Base-by-base conservation (phyloP, 1,140 invertebrate genomes). In the Plectus sambesii region DNA sequence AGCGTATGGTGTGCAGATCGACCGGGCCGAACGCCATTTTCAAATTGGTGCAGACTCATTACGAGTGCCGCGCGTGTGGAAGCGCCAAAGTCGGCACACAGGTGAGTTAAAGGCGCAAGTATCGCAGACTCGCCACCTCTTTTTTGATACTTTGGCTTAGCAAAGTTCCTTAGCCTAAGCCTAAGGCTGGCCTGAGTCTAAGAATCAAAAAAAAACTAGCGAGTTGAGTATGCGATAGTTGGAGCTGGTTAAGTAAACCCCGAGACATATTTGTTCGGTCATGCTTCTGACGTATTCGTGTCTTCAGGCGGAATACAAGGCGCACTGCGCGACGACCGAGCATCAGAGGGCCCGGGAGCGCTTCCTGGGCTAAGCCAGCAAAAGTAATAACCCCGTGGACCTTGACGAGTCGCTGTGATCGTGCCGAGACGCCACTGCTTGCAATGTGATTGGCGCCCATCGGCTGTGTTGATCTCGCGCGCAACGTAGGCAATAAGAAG, bases 41-140 rank as follows among this genome's bases (percentile, higher is more conserved):
- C 36, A 51, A 48, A 26, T 48, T 67, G 26, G 47, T 69, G 15
- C 64, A 67, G 47, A 59, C 40, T 3, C 64, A 67, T 37, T 69
- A 69, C 46, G 57, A 62, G 23, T 67, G 64, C 48, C 33, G 22
- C 15, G 15, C 50, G 2, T 67, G 64, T 30, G n/a, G 17, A 33
- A 12, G 43, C 4, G 30, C 27, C 12, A 51, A 54, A 30, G 59
- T 61, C 36, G 67, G 64, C n/a, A 66, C 58, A 24, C 66, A 69
- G 48, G 60, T 62, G 44, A 5, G 36, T 33, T n/a, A n/a, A n/a
- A n/a, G n/a, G n/a, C n/a, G n/a, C n/a, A n/a, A n/a, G n/a, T n/a
- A n/a, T n/a, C n/a, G n/a, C n/a, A 33, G 17, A 17, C 12, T 12
- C 30, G 12, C 12, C 17, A 17, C 12, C 17, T 33, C 17, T 33